Evolutionary conservation across 2,888 invertebrate genomes (phyloP).

Genomic region (Netelia fuscicornis): DNA sequence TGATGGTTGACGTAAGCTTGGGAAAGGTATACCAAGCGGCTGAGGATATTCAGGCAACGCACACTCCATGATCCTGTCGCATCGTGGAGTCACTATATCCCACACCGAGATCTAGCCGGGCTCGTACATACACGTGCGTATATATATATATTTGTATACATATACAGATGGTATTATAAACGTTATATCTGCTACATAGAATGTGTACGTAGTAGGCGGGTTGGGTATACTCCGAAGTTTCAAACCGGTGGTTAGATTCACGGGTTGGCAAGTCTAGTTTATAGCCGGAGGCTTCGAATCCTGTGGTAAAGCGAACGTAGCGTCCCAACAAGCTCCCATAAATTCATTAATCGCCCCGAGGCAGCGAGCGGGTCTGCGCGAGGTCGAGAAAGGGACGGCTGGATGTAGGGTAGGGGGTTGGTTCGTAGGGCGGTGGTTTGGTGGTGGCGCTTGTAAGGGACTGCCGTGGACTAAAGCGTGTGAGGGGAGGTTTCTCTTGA

Average conservation of each 20-base stretch:
- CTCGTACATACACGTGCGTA: not conserved
- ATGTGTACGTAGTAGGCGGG: constrained; percentile 52
- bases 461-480: constrained; percentile 17
- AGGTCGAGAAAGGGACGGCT: constrained; percentile 64
- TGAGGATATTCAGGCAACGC: not conserved
- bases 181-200: constrained; percentile 1
- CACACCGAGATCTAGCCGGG: not conserved
- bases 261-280: constrained; percentile 80
- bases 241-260: constrained; percentile 77
- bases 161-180: not conserved
- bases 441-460: constrained; percentile 12
- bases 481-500: constrained; percentile 49
- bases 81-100: not conserved
- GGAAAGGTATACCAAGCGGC: not conserved
- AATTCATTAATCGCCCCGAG: constrained; percentile 81
- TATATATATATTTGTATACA: not conserved
- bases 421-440: constrained; percentile 22
- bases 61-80: not conserved
- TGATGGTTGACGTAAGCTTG: not conserved
- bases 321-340: constrained; percentile 79
- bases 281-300: constrained; percentile 79
- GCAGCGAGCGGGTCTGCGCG: constrained; percentile 67
- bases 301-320: constrained; percentile 77
- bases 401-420: not conserved
- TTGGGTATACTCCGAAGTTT: constrained; percentile 67